Percentiles rank a stretch among this genome's conserved stretches.
Conservation (phyloP, 2,113 vertebrate species). For the Elephas maximus region DNA sequence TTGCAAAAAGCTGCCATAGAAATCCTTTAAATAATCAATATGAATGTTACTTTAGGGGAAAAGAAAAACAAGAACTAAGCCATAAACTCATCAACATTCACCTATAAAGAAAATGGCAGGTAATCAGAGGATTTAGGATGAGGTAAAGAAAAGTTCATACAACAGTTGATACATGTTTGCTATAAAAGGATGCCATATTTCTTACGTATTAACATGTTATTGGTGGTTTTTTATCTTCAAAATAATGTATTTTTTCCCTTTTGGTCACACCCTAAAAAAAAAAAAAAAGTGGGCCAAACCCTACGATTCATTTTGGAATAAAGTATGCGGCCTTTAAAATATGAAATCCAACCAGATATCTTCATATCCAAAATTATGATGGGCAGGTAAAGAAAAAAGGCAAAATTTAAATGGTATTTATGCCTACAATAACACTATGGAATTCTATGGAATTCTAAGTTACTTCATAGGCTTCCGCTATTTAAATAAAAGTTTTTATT, state of each 20-base stretch:
- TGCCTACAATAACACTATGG: conserved; percentile 66
- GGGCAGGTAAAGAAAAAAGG: conserved; percentile 34
- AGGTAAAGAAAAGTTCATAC: conserved; percentile 90
- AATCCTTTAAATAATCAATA: conserved; percentile 87
- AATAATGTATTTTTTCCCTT: conserved; percentile 74
- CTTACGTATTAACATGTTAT: conserved; percentile 84
- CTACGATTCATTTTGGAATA: conserved; percentile 75
- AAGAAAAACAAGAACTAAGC: conserved; percentile 84
- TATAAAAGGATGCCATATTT: conserved; percentile 85
- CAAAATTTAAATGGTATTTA: conserved; percentile 68
- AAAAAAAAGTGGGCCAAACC: conserved; percentile 32
- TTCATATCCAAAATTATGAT: conserved; percentile 65
- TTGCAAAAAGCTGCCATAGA: conserved; percentile 80
- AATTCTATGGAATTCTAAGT: conserved; percentile 78
- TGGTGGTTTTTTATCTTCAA: conserved; percentile 80
- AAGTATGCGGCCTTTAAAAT: conserved; percentile 52
- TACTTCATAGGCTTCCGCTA: conserved; percentile 59
- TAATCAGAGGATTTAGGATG: conserved; percentile 91
- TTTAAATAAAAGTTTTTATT: conserved; percentile 49
- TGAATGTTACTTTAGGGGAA: conserved; percentile 84
- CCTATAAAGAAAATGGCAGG: conserved; percentile 92
- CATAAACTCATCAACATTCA: conserved; percentile 92
- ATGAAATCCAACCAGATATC: conserved; percentile 73
- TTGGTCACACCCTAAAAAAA: conserved; percentile 81
- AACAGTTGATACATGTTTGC: conserved; percentile 90